These are phyloP conservation scores for Saccostrea cuccullata DNA, from an alignment of 1,140 invertebrate genomes.

Conservation along the genomic window DNA sequence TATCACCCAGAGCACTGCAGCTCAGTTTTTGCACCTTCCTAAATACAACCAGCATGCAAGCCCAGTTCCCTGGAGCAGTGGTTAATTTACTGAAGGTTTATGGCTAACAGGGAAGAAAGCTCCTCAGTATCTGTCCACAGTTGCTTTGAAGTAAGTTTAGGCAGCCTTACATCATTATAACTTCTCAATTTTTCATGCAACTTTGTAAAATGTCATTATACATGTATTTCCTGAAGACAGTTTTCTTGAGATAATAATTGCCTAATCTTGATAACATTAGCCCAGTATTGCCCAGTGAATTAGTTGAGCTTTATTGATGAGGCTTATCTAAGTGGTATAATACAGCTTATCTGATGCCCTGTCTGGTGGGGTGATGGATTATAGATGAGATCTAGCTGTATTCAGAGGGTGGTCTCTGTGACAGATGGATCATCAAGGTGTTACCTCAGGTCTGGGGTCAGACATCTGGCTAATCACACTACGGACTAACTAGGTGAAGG, in stretches of 20 bases:
- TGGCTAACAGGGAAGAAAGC: background rate
- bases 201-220: background rate
- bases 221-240: background rate
- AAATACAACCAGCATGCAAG: background rate
- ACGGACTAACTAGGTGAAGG: background rate
- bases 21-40: background rate
- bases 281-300: background rate
- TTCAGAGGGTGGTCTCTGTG: background rate
- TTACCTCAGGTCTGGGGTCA: background rate
- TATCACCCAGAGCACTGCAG: background rate
- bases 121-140: background rate
- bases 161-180: background rate
- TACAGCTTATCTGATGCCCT: conserved; percentile 23
- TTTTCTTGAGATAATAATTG: background rate
- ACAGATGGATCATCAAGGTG: conserved; percentile 10
- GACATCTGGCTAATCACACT: background rate
- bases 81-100: background rate
- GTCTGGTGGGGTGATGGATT: background rate
- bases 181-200: background rate
- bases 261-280: background rate
- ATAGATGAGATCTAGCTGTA: background rate
- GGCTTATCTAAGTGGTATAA: background rate
- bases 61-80: background rate
- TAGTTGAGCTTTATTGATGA: background rate
- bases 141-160: background rate